Base-by-base conservation (phyloP, 2,113 vertebrate species). In the Sinocyclocheilus anophthalmus region DNA sequence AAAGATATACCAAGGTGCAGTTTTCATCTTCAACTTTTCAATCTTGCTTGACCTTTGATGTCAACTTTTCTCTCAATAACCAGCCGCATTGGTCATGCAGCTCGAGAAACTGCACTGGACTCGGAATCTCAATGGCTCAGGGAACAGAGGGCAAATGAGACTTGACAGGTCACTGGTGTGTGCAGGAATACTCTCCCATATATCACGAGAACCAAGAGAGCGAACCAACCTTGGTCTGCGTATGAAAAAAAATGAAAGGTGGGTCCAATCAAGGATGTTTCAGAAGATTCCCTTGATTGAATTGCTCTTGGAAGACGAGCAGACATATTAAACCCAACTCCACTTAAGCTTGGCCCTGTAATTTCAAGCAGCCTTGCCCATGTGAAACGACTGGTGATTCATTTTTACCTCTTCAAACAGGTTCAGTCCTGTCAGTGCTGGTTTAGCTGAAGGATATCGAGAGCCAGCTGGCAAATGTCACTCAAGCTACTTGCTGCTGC, bases 41-140 rank as follows among this genome's bases (percentile, higher is more conserved):
- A 79, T 89, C 79, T 83, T 84, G 84, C 86, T 85, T 85, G 88
- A 85, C 86, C 84, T 89, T 53, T 85, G 65, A 75, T 87, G 88
- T 87, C 86, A 76, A 81, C 72, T 53, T 84, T 37, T 69, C 75
- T 76, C 77, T 78, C 53, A 42, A n/a, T 84, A 78, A 81, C 78
- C 20, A 8, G 24, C 53, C 26, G 22, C 83, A 78, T 77, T 72
- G 88, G 45, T 33, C n/a, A 69, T 37, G 65, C 84, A 81, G 77
- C 77, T 16, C 22, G 72, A 85, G 83, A 85, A 84, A n/a, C 20
- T 53, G 26, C 11, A n/a, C 16, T 73, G 57, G 76, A 73, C 61
- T 37, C 30, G 7, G 30, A 87, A 87, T 82, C 81, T 81, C 63
- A 87, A 77, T 77, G 72, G 70, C 79, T 87, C 75, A 61, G 72